Evolutionary conservation across 2,888 invertebrate genomes (phyloP).

Genomic region (Mycalesis mineus): DNA sequence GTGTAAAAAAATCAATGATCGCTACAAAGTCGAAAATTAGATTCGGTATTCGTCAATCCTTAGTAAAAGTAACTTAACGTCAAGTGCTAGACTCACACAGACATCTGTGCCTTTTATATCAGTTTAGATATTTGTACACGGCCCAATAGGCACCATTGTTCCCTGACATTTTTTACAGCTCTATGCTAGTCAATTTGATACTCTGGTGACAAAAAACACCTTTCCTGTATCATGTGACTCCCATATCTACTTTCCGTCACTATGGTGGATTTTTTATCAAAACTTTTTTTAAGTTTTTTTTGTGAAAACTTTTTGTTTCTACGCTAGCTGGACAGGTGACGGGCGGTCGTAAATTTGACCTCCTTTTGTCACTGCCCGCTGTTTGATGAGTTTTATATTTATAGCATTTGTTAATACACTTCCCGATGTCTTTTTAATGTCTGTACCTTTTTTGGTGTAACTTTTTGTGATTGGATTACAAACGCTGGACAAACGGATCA

Average conservation of each 20-base stretch:
- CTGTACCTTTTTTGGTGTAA: slow-evolving; percentile 33
- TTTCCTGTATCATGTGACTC: slow-evolving; percentile 6
- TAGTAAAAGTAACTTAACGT: too few species aligned
- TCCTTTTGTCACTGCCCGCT: slow-evolving; percentile 29
- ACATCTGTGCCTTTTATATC: too few species aligned
- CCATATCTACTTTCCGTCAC: slow-evolving; percentile 12
- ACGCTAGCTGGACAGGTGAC: slow-evolving; percentile 26
- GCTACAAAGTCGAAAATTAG: too few species aligned
- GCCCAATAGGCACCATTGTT: background rate
- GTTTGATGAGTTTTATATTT: slow-evolving; percentile 57
- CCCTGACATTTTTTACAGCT: background rate
- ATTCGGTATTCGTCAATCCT: too few species aligned
- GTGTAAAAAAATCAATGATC: too few species aligned
- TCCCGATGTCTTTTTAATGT: slow-evolving; percentile 65
- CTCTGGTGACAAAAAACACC: slow-evolving; percentile 4
- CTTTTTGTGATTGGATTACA: slow-evolving; percentile 31
- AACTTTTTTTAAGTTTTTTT: slow-evolving; percentile 19
- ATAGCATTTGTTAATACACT: slow-evolving; percentile 62
- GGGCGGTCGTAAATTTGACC: slow-evolving; percentile 26
- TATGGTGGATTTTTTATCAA: slow-evolving; percentile 11
- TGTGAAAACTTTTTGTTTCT: background rate
- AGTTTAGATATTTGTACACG: too few species aligned
- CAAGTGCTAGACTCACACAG: too few species aligned
- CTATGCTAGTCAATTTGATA: slow-evolving; percentile 4
- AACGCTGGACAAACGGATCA: background rate